These are phyloP conservation scores for Trichopoda pennipes DNA, from an alignment of 2,888 invertebrate species.

Conservation along the genomic window DNA sequence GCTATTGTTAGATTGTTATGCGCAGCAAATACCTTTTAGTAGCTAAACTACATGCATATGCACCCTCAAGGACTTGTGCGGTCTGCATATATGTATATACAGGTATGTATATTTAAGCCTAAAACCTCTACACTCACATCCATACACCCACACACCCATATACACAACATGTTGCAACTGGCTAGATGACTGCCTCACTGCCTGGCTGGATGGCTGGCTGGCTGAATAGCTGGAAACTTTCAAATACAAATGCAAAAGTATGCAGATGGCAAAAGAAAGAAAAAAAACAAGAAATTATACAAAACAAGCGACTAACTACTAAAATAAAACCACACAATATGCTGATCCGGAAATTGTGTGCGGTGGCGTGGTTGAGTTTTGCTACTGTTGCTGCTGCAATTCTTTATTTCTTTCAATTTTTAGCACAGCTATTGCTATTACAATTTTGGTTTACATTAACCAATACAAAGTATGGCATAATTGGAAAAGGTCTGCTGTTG, in stretches of 20 bases:
- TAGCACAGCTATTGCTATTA: slow-evolving; percentile 58
- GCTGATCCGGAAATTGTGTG: slow-evolving; percentile 79
- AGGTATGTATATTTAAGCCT: slow-evolving; percentile 11
- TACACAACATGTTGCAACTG: slow-evolving; percentile 54
- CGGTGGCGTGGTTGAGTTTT: slow-evolving; percentile 70
- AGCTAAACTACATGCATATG: not conserved
- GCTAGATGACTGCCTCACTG: slow-evolving; percentile 26
- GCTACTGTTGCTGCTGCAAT: slow-evolving; percentile 64
- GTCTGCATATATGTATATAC: not conserved
- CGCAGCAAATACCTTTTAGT: slow-evolving; percentile 32
- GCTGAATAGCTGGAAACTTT: slow-evolving; percentile 38
- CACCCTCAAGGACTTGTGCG: not conserved
- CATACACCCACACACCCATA: slow-evolving; percentile 1
- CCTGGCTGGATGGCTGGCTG: slow-evolving; percentile 20
- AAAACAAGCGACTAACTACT: slow-evolving; percentile 31
- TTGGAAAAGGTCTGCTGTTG: slow-evolving; percentile 41
- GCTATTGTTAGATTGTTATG: slow-evolving; percentile 60
- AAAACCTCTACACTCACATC: slow-evolving; percentile 44
- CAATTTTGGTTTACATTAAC: slow-evolving; percentile 59
- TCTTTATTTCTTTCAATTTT: slow-evolving; percentile 44
- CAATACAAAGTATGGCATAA: slow-evolving; percentile 55
- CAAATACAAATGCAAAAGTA: slow-evolving; percentile 50
- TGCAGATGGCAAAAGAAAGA: slow-evolving; percentile 14
- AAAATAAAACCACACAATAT: slow-evolving; percentile 76
- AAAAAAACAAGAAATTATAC: slow-evolving; percentile 10